phyloP scores from a whole-genome alignment of 2,888 invertebrate species.

The Lacanobia wlatinum region DNA sequence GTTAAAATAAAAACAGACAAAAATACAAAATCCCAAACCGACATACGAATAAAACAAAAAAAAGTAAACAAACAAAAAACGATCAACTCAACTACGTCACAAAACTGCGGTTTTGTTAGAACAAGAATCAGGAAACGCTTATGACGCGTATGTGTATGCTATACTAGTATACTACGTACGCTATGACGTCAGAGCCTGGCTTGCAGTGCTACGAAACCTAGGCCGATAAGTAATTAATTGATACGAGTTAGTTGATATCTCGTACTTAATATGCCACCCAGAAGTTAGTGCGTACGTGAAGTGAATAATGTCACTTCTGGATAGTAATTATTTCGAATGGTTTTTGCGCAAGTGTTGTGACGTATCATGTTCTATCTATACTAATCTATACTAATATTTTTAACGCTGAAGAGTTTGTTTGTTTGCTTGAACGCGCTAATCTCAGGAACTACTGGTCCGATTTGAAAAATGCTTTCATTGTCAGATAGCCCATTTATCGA shows the following conservation, averaged over 20 bases:
- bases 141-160: constrained; percentile 9
- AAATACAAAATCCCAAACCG: not conserved
- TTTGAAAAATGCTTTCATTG: too few species aligned
- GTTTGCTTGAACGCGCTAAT: too few species aligned
- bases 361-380: too few species aligned
- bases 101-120: not conserved
- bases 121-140: constrained; percentile 25
- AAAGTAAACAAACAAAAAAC: constrained; percentile 25
- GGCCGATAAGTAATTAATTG: constrained; percentile 19
- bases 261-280: constrained; percentile 9
- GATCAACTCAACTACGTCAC: constrained; percentile 22
- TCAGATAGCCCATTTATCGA: too few species aligned
- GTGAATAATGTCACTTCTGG: constrained; percentile 23
- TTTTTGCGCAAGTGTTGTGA: not conserved
- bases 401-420: too few species aligned
- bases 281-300: constrained; percentile 9
- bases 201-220: constrained; percentile 13
- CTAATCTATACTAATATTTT: too few species aligned
- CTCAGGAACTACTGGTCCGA: too few species aligned
- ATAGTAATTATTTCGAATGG: not conserved
- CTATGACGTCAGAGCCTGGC: constrained; percentile 22
- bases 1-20: constrained; percentile 12
- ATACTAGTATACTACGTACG: not conserved
- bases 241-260: constrained; percentile 11
- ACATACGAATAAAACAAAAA: constrained; percentile 1